Evolutionary conservation across 2,113 vertebrate species (phyloP).

Genomic region (Clarias batrachus): DNA sequence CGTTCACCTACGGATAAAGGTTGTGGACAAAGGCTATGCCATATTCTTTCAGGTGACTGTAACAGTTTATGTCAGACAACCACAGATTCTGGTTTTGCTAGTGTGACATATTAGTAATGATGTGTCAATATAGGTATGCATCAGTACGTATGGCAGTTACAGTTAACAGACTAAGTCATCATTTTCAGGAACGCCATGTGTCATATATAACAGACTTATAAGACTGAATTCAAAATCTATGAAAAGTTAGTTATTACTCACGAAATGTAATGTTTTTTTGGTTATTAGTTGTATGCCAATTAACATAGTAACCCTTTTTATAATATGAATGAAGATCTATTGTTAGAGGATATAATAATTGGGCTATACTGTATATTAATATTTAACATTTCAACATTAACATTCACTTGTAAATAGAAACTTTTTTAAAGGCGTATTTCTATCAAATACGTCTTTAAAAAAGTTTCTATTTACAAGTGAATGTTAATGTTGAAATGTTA

Average conservation of each 20-base stretch:
- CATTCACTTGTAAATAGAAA: background rate
- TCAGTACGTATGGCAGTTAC: conserved; percentile 11
- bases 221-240: background rate
- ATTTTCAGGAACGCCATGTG: conserved; percentile 30
- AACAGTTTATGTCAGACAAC: background rate
- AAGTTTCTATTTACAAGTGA: background rate
- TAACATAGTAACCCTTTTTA: too few relatives aligned
- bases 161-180: conserved; percentile 14
- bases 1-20: conserved; percentile 9
- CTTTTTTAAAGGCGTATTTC: background rate
- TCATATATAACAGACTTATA: background rate
- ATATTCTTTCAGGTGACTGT: background rate
- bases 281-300: background rate
- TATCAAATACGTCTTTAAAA: background rate
- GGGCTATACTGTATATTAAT: too few relatives aligned
- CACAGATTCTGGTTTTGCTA: background rate
- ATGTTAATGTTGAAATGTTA: background rate
- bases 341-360: background rate
- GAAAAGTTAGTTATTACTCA: background rate
- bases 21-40: conserved; percentile 3
- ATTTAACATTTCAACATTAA: background rate
- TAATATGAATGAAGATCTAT: background rate
- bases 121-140: conserved; percentile 15
- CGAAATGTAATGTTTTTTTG: background rate
- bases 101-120: conserved; percentile 21